Evolutionary conservation across 2,113 vertebrate species (phyloP).

Genomic region (Rattus rattus): DNA sequence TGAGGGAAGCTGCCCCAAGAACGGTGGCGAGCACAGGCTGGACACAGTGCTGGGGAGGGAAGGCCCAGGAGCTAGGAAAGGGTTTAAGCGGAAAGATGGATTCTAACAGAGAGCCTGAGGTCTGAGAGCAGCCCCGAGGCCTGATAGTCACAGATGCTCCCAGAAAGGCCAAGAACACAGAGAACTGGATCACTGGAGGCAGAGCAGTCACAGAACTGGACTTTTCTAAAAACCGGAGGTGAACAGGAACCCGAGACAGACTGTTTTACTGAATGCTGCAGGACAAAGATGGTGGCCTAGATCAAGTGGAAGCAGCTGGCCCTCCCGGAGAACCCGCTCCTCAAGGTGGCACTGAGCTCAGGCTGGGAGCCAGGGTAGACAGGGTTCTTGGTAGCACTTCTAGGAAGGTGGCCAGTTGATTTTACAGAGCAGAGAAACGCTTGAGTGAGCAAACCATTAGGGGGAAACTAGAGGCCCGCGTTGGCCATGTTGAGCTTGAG

Average conservation of each 20-base stretch:
- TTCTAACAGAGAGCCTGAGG: not conserved
- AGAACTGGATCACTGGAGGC: not conserved
- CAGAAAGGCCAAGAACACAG: not conserved
- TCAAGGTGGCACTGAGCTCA: not conserved
- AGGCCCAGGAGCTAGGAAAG: not conserved
- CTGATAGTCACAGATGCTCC: not conserved
- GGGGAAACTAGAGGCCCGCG: not conserved
- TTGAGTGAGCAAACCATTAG: not conserved
- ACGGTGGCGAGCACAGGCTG: not conserved
- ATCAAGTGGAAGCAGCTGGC: not conserved
- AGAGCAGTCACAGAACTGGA: not conserved
- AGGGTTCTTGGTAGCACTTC: not conserved
- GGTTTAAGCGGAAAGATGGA: not conserved
- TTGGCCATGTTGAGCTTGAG: not conserved
- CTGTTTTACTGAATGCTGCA: not conserved
- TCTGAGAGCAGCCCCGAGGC: not conserved
- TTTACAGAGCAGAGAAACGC: not conserved
- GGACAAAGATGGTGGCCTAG: not conserved
- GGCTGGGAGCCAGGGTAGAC: not conserved
- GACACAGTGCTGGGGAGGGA: not conserved
- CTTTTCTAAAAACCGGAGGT: not conserved
- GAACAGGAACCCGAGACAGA: not conserved
- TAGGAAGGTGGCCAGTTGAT: not conserved
- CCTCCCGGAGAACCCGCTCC: not conserved
- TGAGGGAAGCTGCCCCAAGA: slow-evolving; percentile 12